Base-by-base conservation (phyloP, 2,888 invertebrate species). In the Brachyptera risi region DNA sequence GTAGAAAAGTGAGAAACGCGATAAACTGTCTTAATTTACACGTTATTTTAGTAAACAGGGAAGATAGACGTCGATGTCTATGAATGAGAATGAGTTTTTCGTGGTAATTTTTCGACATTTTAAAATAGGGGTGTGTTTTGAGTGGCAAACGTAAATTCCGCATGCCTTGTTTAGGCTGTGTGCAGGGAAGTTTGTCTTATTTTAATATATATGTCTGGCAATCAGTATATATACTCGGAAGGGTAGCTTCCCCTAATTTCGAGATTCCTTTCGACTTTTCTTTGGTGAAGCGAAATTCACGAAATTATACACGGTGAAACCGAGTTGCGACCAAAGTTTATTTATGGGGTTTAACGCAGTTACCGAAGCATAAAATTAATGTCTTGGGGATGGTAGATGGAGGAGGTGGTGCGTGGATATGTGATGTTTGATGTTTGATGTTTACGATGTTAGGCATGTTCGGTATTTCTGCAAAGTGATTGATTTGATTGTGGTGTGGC, bases 141-240 rank as follows among this genome's bases (percentile, higher is more conserved):
- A 31, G 11, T 31, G 31, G 31, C 31, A 11, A 47, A 47, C n/a
- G n/a, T n/a, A 21, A 21, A 47, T 47, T 47, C 47, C 19, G 5
- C 47, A 21, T 23, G 47, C n/a, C 47, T 47, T 47, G 47, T 47
- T 47, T 47, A 47, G 47, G 47, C 47, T 47, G 47, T n/a, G n/a
- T n/a, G n/a, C 47, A 2, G 13, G 4, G 24, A 24, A 15, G 47
- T 47, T 47, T 47, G 47, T 47, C 47, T 47, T n/a, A n/a, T n/a
- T n/a, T 47, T 31, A 31, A 21, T 7, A 9, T 11, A n/a, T 24
- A 23, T 47, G 47, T 47, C 47, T 47, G 47, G 47, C 24, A 47
- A 47, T 47, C 23, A 23, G 47, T 3, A 19, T 15, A 19, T 3
- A 38, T n/a, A 42, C 42, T n/a, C 17, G 42, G 42, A 42, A 24